Conservation (phyloP, 2,888 invertebrate genomes). For the Dyspetes luteomarginatus region DNA sequence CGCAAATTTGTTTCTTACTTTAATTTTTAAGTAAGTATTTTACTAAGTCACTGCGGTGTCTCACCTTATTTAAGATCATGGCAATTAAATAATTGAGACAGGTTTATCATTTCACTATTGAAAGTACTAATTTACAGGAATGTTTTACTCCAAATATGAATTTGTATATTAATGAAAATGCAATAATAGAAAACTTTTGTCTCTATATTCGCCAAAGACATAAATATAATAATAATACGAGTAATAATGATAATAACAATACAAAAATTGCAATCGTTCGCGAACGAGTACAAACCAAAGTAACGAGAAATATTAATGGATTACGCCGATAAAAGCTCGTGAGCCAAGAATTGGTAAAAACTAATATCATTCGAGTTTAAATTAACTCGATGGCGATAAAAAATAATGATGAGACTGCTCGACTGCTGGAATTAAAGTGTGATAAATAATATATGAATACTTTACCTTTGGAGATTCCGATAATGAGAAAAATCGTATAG, state of each 20-base stretch:
- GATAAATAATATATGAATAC: background rate
- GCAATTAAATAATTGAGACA: too few relatives aligned
- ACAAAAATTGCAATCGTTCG: slow-evolving; percentile 26
- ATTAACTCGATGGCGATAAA: slow-evolving; percentile 1
- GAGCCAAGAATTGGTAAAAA: background rate
- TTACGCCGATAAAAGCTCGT: background rate
- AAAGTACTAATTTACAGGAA: too few relatives aligned
- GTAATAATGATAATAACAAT: background rate
- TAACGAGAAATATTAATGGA: slow-evolving; percentile 44
- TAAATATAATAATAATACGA: slow-evolving; percentile 1
- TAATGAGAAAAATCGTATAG: slow-evolving; percentile 57
- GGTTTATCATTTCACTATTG: too few relatives aligned
- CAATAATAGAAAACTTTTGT: too few relatives aligned
- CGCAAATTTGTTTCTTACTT: too few relatives aligned
- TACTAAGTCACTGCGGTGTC: too few relatives aligned
- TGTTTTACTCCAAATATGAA: too few relatives aligned
- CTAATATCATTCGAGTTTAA: slow-evolving; percentile 18
- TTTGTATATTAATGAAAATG: too few relatives aligned
- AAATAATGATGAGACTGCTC: background rate
- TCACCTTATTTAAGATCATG: too few relatives aligned
- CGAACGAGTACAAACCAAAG: slow-evolving; percentile 24
- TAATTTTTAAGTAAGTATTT: too few relatives aligned
- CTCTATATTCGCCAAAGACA: too few relatives aligned
- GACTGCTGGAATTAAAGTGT: background rate
- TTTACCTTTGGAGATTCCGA: slow-evolving; percentile 60